Conservation (phyloP, 2,113 vertebrate species). For the Mola mola region DNA sequence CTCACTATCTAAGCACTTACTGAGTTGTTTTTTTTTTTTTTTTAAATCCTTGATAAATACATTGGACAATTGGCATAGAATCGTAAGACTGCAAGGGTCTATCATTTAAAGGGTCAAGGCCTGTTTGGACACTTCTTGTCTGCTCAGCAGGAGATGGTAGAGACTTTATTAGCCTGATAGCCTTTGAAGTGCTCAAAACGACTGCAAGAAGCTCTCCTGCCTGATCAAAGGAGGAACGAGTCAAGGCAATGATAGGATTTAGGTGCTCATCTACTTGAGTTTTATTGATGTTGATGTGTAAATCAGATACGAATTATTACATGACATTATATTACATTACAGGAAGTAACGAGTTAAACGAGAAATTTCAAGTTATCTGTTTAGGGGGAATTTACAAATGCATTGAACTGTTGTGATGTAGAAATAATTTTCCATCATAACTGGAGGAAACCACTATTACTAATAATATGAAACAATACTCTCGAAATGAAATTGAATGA, state of each 20-base stretch:
- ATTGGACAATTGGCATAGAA: no score
- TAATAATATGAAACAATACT: no score
- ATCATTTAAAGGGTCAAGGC: conserved; percentile 36
- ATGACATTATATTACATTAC: no score
- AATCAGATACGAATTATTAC: no score
- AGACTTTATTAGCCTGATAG: conserved; percentile 45
- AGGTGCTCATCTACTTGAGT: conserved; percentile 1
- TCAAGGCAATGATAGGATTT: conserved; percentile 22
- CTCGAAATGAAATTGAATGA: conserved; percentile 14
- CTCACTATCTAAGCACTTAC: conserved; percentile 1
- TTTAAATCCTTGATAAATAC: no score
- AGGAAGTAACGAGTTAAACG: no score
- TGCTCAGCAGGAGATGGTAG: conserved; percentile 37
- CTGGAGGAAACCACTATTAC: neutral
- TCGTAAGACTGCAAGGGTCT: no score
- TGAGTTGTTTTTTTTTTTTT: no score
- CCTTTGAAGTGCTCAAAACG: conserved; percentile 62
- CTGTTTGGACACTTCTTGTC: conserved; percentile 45
- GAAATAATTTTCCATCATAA: conserved; percentile 10
- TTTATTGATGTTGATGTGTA: conserved; percentile 1
- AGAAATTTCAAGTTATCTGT: neutral
- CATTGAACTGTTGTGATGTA: neutral
- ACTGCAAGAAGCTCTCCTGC: conserved; percentile 23
- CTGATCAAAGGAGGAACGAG: conserved; percentile 49
- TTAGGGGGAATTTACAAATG: neutral